Percentiles rank a stretch among this genome's conserved stretches.
phyloP scores from a whole-genome alignment of 2,797 vertebrate genomes.

The Platyrinchus mystaceus region DNA sequence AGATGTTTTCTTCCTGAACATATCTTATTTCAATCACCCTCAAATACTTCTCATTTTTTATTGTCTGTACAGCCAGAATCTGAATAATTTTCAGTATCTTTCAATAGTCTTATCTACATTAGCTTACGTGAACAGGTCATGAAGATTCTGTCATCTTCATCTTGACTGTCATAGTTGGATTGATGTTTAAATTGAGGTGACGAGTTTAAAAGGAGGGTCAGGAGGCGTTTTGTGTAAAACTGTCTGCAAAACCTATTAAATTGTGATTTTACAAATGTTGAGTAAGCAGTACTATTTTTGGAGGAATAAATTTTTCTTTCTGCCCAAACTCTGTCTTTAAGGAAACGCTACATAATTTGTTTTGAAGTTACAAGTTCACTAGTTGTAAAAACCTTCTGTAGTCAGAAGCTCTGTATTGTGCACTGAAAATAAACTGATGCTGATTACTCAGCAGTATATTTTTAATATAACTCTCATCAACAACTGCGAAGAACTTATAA shows the following conservation, averaged over 20 bases:
- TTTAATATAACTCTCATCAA: neutral
- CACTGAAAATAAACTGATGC: neutral
- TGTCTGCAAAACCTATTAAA: neutral
- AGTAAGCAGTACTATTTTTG: neutral
- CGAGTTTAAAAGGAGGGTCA: neutral
- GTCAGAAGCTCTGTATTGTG: neutral
- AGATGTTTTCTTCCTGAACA: neutral
- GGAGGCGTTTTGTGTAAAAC: neutral
- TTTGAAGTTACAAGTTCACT: constrained; percentile 9
- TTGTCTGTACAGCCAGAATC: neutral
- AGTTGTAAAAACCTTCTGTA: neutral
- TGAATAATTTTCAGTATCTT: neutral
- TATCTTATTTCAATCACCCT: neutral
- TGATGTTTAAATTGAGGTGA: neutral
- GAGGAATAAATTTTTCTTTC: neutral
- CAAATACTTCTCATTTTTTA: neutral
- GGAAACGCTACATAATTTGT: neutral
- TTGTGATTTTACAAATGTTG: neutral
- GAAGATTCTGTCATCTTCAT: neutral
- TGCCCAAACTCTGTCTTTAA: constrained; percentile 33
- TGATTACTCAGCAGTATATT: neutral
- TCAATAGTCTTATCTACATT: neutral
- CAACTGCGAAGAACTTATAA: neutral
- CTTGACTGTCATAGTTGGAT: neutral
- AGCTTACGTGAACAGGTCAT: neutral